Conservation (phyloP, 2,888 invertebrate genomes). For the Drepanosiphum platanoidis region DNA sequence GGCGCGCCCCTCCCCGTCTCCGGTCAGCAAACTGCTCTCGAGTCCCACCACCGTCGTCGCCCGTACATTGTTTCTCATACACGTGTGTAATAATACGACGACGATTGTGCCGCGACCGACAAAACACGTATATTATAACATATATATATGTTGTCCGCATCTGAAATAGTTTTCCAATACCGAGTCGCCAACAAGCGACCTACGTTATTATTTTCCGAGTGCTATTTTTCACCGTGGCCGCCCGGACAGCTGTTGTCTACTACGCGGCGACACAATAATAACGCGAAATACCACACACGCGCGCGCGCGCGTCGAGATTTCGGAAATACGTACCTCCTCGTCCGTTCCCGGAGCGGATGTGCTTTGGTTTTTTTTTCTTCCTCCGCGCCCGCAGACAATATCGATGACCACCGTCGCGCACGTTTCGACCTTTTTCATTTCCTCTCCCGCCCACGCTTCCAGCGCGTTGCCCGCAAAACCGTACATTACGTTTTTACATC, state of each 20-base stretch:
- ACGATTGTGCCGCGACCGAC: not conserved
- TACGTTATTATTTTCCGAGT: not conserved
- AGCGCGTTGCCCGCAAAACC: not conserved
- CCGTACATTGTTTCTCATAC: not conserved
- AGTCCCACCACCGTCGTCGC: not conserved
- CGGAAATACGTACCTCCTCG: not conserved
- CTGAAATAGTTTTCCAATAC: conserved; percentile 43
- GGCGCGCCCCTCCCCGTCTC: conserved; percentile 29
- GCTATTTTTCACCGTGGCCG: conserved; percentile 4
- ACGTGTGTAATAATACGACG: not conserved
- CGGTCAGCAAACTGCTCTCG: not conserved
- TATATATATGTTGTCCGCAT: not conserved
- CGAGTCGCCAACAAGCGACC: not conserved
- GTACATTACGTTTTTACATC: not conserved
- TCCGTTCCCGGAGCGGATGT: not conserved
- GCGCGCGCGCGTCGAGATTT: not conserved
- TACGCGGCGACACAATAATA: not conserved
- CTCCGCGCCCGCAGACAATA: not conserved
- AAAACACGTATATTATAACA: not conserved
- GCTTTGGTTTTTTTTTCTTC: conserved; percentile 2
- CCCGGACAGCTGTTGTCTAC: not conserved
- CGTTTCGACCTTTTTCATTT: not conserved
- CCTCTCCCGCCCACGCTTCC: not conserved
- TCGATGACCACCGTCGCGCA: not conserved
- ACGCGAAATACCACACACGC: not conserved